A percentile compares a stretch with the other conserved stretches of the same genome.
These are phyloP conservation scores for Rhinichthys klamathensis DNA, from an alignment of 2,113 vertebrate species.

Conservation along the genomic window DNA sequence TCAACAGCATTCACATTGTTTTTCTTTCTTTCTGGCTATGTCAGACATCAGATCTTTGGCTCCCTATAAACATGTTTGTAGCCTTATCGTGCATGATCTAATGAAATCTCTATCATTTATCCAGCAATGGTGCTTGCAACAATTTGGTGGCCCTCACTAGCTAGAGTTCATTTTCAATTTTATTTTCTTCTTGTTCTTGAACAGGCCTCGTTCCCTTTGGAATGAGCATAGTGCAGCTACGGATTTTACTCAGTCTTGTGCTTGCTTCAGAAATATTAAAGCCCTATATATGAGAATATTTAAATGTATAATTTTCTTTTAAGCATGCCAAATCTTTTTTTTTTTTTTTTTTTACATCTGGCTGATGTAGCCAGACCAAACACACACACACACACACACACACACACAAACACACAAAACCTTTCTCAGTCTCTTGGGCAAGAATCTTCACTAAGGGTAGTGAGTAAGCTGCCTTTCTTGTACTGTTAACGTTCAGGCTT, in stretches of 20 bases:
- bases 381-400: not conserved
- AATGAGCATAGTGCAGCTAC: constrained; percentile 61
- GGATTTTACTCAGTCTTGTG: constrained; percentile 60
- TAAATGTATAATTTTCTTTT: constrained; percentile 55
- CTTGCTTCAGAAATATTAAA: constrained; percentile 64
- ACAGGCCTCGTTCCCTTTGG: constrained; percentile 56
- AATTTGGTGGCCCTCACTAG: constrained; percentile 47
- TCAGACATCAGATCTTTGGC: constrained; percentile 59
- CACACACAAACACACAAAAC: not conserved
- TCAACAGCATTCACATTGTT: not conserved
- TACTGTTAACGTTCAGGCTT: constrained; percentile 49
- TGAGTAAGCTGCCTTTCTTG: constrained; percentile 59
- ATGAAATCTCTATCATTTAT: constrained; percentile 56
- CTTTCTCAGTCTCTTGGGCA: constrained; percentile 56
- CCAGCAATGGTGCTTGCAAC: constrained; percentile 63
- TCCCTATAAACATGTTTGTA: constrained; percentile 53
- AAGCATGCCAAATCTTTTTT: constrained; percentile 60
- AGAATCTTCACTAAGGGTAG: constrained; percentile 54
- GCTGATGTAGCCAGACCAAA: constrained; percentile 52
- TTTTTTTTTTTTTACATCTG: constrained; percentile 50
- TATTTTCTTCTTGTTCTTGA: constrained; percentile 23
- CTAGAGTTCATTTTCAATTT: constrained; percentile 20
- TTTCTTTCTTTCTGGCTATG: constrained; percentile 26
- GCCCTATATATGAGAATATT: constrained; percentile 60
- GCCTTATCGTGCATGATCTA: constrained; percentile 61